phyloP scores from a whole-genome alignment of 2,888 invertebrate species.

The Tachina fera region DNA sequence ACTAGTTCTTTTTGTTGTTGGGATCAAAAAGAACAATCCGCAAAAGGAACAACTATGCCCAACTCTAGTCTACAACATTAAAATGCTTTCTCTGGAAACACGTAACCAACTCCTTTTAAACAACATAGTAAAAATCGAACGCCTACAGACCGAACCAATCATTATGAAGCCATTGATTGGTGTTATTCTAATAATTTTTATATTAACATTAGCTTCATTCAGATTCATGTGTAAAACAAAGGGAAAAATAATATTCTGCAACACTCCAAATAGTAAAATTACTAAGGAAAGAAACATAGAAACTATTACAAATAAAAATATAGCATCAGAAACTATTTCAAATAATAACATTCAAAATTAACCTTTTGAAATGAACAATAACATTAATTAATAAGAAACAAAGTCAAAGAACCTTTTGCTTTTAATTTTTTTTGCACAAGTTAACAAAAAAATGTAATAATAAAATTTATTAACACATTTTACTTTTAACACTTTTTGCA shows the following conservation, averaged over 20 bases:
- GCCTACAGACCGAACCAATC: constrained; percentile 23
- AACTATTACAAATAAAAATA: too few relatives aligned
- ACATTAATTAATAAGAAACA: too few relatives aligned
- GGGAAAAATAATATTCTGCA: constrained; percentile 13
- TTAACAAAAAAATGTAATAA: not conserved
- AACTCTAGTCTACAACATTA: constrained; percentile 23
- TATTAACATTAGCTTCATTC: constrained; percentile 13
- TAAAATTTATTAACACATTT: not conserved
- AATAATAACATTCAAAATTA: constrained; percentile 8
- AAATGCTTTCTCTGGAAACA: constrained; percentile 16
- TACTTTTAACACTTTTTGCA: too few relatives aligned
- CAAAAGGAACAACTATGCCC: too few relatives aligned
- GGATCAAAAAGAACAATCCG: too few relatives aligned
- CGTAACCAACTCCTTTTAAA: constrained; percentile 3
- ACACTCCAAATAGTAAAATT: constrained; percentile 16
- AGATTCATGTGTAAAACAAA: constrained; percentile 19
- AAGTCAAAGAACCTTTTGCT: too few relatives aligned
- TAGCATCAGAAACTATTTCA: too few relatives aligned
- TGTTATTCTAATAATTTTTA: constrained; percentile 11
- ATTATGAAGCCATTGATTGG: constrained; percentile 7
- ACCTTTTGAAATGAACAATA: not conserved
- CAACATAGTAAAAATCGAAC: not conserved
- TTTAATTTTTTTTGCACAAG: too few relatives aligned
- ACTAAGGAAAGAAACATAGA: constrained; percentile 1
- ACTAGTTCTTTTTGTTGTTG: too few relatives aligned